These are phyloP conservation scores for Stegodyphus dumicola DNA, from an alignment of 1,140 invertebrate genomes.

Conservation along the genomic window DNA sequence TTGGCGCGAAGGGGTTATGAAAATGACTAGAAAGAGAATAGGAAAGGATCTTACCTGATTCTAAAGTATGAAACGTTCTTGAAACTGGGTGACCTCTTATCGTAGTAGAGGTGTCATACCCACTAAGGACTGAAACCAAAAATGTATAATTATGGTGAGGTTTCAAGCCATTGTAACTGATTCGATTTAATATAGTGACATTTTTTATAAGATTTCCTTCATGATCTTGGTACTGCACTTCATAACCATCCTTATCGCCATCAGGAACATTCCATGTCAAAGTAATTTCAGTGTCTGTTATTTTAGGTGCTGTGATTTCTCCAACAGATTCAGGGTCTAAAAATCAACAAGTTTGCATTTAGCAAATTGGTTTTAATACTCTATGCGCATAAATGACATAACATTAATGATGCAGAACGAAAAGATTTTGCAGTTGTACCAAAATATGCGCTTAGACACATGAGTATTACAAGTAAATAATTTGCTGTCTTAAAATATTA, in stretches of 20 bases:
- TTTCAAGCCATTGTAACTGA: slow-evolving; percentile 80
- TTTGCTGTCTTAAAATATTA: too few species aligned
- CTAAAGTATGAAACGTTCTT: slow-evolving; percentile 82
- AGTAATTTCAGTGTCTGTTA: slow-evolving; percentile 83
- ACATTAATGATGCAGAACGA: too few species aligned
- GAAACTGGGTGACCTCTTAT: slow-evolving; percentile 80
- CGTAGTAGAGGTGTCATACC: slow-evolving; percentile 81
- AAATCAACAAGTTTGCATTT: background rate
- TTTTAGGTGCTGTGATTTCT: slow-evolving; percentile 79
- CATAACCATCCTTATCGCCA: slow-evolving; percentile 88
- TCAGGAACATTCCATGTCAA: slow-evolving; percentile 83
- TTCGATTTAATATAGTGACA: slow-evolving; percentile 77
- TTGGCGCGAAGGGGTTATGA: too few species aligned
- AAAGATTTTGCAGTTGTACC: too few species aligned
- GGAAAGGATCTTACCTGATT: slow-evolving; percentile 71
- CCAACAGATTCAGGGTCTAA: slow-evolving; percentile 82
- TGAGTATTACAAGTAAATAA: too few species aligned
- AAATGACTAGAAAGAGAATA: too few species aligned
- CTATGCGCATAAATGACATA: too few species aligned
- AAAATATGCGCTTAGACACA: too few species aligned
- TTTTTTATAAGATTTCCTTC: slow-evolving; percentile 76
- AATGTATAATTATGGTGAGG: slow-evolving; percentile 91
- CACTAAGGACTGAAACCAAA: slow-evolving; percentile 85
- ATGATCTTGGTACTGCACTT: slow-evolving; percentile 84
- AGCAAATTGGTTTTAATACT: too few species aligned